These are phyloP conservation scores for Anas platyrhynchos DNA, from an alignment of 2,113 vertebrate genomes.

Conservation along the genomic window DNA sequence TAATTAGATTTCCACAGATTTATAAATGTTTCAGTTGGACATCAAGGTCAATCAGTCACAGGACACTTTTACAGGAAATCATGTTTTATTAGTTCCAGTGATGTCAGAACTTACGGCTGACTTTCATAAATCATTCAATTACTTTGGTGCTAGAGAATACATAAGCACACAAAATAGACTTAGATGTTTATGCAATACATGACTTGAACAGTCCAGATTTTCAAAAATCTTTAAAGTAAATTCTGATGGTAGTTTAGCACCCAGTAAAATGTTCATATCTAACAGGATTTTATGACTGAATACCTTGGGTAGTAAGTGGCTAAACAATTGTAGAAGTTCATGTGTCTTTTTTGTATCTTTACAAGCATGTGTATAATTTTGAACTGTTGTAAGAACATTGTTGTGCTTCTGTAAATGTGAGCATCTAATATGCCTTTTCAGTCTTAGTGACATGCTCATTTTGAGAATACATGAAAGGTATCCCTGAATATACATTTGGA, in stretches of 20 bases:
- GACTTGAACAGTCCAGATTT: neutral
- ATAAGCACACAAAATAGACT: neutral
- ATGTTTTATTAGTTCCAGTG: slow-evolving; percentile 33
- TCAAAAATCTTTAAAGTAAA: neutral
- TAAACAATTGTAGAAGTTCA: neutral
- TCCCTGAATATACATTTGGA: neutral
- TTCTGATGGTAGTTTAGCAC: neutral
- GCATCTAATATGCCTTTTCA: neutral
- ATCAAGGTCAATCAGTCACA: slow-evolving; percentile 35
- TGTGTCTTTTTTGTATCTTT: neutral
- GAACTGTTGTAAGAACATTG: neutral
- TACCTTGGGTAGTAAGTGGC: neutral
- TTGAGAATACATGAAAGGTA: neutral
- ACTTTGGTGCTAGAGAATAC: neutral
- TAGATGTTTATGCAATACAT: neutral
- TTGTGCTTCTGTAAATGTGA: neutral
- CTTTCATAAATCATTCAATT: neutral
- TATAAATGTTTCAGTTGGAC: neutral
- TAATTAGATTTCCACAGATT: slow-evolving; percentile 46
- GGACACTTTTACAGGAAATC: neutral
- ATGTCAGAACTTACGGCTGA: neutral
- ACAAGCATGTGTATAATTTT: neutral
- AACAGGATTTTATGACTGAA: neutral
- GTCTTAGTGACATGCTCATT: neutral
- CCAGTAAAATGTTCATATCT: neutral